These are phyloP conservation scores for Enteromius mattozi DNA, from an alignment of 2,797 vertebrate genomes.

Conservation along the genomic window DNA sequence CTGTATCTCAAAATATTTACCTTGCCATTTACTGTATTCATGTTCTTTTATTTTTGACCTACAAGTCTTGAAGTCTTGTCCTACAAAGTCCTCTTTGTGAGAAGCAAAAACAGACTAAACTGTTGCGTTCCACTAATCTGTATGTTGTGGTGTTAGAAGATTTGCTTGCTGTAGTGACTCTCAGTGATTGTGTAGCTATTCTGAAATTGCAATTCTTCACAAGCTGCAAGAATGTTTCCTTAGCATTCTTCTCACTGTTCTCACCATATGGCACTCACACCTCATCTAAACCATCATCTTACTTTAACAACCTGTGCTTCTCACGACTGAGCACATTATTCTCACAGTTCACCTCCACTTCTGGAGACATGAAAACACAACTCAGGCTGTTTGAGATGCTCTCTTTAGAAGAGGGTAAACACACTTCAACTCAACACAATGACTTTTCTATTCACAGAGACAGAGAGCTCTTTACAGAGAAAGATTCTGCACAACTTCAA, in stretches of 20 bases:
- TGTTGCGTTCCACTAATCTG: neutral
- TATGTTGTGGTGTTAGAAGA: neutral
- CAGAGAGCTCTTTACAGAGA: conserved; percentile 11
- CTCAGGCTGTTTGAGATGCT: conserved; percentile 1
- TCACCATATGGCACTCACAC: conserved; percentile 12
- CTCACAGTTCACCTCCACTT: conserved; percentile 39
- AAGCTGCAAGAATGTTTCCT: neutral
- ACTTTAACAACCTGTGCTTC: conserved; percentile 27
- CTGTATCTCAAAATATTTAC: neutral
- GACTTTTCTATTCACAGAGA: neutral
- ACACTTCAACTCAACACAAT: conserved; percentile 32
- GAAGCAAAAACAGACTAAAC: neutral
- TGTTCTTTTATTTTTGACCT: neutral
- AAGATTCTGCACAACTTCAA: neutral
- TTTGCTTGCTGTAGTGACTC: neutral
- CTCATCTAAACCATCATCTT: conserved; percentile 8
- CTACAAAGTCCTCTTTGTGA: neutral
- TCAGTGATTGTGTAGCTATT: neutral
- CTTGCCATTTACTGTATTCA: neutral
- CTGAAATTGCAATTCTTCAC: neutral
- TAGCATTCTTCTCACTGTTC: neutral
- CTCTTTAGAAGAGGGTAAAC: conserved; percentile 23
- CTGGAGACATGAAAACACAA: conserved; percentile 27
- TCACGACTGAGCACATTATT: conserved; percentile 43
- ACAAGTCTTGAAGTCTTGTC: neutral